Conservation (phyloP, 2,888 invertebrate genomes). For the Cetonia aurata region DNA sequence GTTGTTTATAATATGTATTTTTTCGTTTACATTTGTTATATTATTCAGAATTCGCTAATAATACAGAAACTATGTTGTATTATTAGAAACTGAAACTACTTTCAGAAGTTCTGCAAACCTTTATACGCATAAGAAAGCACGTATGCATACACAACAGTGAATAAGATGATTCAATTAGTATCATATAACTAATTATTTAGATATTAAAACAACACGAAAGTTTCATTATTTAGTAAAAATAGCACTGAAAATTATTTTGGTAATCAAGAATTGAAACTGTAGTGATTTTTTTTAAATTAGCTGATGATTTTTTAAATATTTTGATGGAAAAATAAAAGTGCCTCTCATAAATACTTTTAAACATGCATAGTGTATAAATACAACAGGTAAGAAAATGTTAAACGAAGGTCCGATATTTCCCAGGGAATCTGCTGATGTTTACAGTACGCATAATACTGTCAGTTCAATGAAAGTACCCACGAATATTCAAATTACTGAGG, state of each 20-base stretch:
- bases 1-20: not conserved
- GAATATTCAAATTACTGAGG: conserved; percentile 3
- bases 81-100: not conserved
- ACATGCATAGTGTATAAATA: not conserved
- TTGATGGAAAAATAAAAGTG: not conserved
- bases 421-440: not conserved
- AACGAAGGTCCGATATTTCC: conserved; percentile 21
- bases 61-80: not conserved
- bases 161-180: too few species aligned
- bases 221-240: too few species aligned
- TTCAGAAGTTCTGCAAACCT: too few species aligned
- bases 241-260: too few species aligned
- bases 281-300: not conserved
- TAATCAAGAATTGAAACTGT: too few species aligned
- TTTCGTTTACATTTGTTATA: not conserved
- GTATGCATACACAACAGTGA: too few species aligned
- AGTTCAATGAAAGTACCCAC: not conserved
- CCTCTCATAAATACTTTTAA: not conserved
- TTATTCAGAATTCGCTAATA: not conserved
- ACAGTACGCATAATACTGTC: not conserved
- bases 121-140: too few species aligned
- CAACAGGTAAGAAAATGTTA: not conserved
- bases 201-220: too few species aligned
- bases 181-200: too few species aligned
- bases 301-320: not conserved